Evolutionary conservation across 2,113 vertebrate species (phyloP), one percentile per base, ranked within the genome.

Genomic region (Rhynchomys soricoides): DNA sequence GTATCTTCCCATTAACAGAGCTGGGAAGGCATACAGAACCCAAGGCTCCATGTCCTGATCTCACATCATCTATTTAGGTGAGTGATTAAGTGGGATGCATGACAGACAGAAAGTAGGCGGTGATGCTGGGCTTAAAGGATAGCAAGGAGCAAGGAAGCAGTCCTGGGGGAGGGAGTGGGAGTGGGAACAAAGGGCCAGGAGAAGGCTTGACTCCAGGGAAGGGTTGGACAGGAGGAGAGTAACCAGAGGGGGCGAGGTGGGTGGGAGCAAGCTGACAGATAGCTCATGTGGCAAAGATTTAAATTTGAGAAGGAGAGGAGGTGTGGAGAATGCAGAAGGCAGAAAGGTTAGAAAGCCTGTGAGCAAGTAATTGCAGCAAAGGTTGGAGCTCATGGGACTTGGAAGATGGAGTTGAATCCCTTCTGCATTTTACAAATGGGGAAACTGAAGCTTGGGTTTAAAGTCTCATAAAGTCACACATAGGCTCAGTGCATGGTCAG

Each of bases 1-100:
- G 52, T n/a, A 57, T 50, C 79, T 88, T 45, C 19, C 62, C 96
- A 74, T 83, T 91, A 78, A n/a, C 29, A 91, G 85, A 89, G 21
- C 74, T 52, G 17, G 79, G 50, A 81, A 66, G 83, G 34, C 52
- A 40, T 55, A 1, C 37, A 29, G 31, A 34, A 48, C 31, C 59
- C 7, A 31, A 22, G 40, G 62, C 50, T 79, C 59, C 62, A 59
- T 4, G 73, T 31, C 91, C 68, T 16, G 64, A 95, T 62, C 50
- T 77, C 64, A 75, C 37, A 59, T n/a, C 26, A 2, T 45, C 62
- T 40, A 1, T 55, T 94, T 64, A 24, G 75, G 45, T 74, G 73
- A 82, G 22, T 79, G 45, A 48, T 85, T 45, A 91, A 45, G 75
- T 82, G 75, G 91, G 55, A 70, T 86, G 57, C 74, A n/a, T 64